Evolutionary conservation across 1,140 invertebrate species (phyloP).

Genomic region (Drosophila grimshawi): DNA sequence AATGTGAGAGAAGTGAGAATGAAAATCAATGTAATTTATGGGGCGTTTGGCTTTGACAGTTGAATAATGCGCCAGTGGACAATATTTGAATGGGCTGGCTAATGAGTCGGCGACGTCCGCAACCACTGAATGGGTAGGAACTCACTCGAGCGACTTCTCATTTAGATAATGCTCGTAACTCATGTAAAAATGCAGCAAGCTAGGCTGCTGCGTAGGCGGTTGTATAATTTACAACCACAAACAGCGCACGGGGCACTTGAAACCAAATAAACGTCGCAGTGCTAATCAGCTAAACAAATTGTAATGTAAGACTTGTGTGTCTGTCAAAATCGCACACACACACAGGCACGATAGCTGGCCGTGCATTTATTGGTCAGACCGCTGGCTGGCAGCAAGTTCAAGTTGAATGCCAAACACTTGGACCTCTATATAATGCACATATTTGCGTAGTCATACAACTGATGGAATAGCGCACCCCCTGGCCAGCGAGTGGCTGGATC

Average conservation of each 20-base stretch:
- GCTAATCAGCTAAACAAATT: conserved; percentile 72
- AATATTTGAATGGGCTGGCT: conserved; percentile 42
- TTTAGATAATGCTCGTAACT: conserved; percentile 56
- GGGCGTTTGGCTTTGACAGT: conserved; percentile 33
- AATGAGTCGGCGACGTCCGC: conserved; percentile 32
- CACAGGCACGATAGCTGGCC: background rate
- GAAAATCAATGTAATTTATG: conserved; percentile 11
- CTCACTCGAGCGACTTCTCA: conserved; percentile 38
- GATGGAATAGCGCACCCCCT: conserved; percentile 62
- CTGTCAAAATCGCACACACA: conserved; percentile 36
- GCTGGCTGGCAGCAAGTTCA: conserved; percentile 65
- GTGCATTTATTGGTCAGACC: conserved; percentile 36
- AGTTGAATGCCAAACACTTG: conserved; percentile 71
- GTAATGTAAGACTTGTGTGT: conserved; percentile 38
- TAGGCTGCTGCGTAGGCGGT: conserved; percentile 47
- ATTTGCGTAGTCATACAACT: background rate
- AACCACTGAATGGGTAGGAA: conserved; percentile 2
- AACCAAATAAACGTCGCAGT: conserved; percentile 49
- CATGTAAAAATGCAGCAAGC: conserved; percentile 50
- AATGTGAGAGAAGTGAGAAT: conserved; percentile 51
- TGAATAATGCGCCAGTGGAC: conserved; percentile 27
- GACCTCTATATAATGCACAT: conserved; percentile 7
- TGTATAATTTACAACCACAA: conserved; percentile 77
- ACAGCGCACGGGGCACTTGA: conserved; percentile 54
- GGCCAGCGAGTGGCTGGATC: conserved; percentile 73